phyloP scores from a whole-genome alignment of 2,113 vertebrate genomes.

The Gila orcuttii region DNA sequence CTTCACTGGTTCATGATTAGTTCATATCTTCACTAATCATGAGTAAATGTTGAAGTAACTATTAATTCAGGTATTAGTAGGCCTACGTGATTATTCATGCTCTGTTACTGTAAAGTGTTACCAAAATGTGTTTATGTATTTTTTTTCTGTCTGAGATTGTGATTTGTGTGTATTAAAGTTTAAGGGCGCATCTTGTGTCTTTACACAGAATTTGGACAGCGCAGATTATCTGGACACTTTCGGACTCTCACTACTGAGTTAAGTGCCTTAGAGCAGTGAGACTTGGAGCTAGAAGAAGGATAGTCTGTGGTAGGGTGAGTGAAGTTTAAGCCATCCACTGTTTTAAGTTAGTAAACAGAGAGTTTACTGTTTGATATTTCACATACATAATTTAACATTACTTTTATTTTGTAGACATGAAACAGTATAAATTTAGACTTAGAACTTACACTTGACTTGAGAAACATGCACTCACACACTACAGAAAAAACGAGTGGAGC shows the following conservation, averaged over 20 bases:
- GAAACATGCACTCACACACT: constrained; percentile 29
- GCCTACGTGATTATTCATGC: too few species aligned
- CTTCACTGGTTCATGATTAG: too few species aligned
- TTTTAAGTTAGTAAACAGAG: not conserved
- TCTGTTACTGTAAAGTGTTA: too few species aligned
- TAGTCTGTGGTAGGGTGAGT: not conserved
- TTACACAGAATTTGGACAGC: not conserved
- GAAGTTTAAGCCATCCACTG: not conserved
- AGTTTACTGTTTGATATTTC: not conserved
- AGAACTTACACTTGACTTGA: not conserved
- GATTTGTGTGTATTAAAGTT: not conserved
- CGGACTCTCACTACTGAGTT: not conserved
- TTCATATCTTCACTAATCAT: too few species aligned
- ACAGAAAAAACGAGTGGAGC: constrained; percentile 2
- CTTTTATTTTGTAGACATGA: not conserved
- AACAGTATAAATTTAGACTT: not conserved
- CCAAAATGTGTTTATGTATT: not conserved
- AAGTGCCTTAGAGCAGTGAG: not conserved
- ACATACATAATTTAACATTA: not conserved
- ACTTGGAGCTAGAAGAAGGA: not conserved
- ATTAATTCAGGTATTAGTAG: too few species aligned
- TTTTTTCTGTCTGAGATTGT: not conserved
- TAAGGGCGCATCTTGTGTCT: not conserved
- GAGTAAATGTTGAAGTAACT: too few species aligned
- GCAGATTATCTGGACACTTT: not conserved